Evolutionary conservation across 2,113 vertebrate species (phyloP).

Genomic region (Siphamia tubifer): DNA sequence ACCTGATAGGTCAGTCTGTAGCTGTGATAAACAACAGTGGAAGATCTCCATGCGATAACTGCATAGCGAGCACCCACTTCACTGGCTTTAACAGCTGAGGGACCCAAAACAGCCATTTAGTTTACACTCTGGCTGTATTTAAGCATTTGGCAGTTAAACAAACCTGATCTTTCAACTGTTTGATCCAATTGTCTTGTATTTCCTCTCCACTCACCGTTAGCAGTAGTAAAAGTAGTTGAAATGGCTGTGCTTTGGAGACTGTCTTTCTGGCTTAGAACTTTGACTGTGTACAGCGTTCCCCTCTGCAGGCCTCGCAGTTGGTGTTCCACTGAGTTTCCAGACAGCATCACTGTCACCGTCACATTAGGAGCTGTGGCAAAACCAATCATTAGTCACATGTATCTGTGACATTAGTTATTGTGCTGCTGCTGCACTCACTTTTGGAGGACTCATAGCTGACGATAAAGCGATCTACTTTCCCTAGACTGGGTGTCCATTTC

Average conservation of each 20-base stretch:
- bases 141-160: neutral
- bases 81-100: slow-evolving; percentile 73
- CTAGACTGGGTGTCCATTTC: slow-evolving; percentile 81
- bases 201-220: slow-evolving; percentile 71
- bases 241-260: slow-evolving; percentile 79
- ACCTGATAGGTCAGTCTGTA: slow-evolving; percentile 82
- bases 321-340: slow-evolving; percentile 79
- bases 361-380: slow-evolving; percentile 75
- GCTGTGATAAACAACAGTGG: slow-evolving; percentile 74
- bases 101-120: neutral
- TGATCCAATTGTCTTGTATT: too few species aligned
- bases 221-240: slow-evolving; percentile 84
- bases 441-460: slow-evolving; percentile 81
- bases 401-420: neutral
- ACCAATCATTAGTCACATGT: neutral
- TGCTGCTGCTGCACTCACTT: slow-evolving; percentile 73
- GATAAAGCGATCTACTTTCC: slow-evolving; percentile 84
- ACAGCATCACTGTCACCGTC: slow-evolving; percentile 79
- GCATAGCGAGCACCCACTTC: slow-evolving; percentile 79
- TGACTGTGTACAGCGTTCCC: slow-evolving; percentile 84
- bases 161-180: neutral
- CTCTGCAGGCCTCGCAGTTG: slow-evolving; percentile 73
- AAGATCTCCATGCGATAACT: slow-evolving; percentile 80
- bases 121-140: neutral
- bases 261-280: slow-evolving; percentile 81